Evolutionary conservation across 2,888 invertebrate genomes (phyloP).

Genomic region (Melieria picta): DNA sequence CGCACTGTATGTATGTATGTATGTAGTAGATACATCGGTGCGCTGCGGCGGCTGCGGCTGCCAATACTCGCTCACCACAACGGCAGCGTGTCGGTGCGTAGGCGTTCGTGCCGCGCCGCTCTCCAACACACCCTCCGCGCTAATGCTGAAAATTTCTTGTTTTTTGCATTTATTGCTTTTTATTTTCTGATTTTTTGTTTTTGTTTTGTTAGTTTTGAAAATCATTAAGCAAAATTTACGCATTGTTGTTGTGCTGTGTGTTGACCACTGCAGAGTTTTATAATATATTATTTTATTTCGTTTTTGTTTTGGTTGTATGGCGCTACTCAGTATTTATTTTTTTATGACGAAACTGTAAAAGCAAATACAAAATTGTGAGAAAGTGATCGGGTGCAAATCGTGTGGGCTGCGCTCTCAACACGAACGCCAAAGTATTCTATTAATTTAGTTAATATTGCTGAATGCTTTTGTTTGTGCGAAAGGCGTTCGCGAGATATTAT

Average conservation of each 20-base stretch:
- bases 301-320: constrained; percentile 8
- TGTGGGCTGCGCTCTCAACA: constrained; percentile 20
- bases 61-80: background rate
- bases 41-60: background rate
- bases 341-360: constrained; percentile 37
- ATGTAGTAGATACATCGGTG: background rate
- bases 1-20: background rate
- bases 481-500: too few species aligned
- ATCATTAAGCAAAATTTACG: background rate
- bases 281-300: background rate
- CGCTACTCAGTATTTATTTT: background rate
- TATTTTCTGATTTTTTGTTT: background rate
- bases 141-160: background rate
- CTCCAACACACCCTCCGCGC: background rate
- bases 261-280: background rate
- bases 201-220: background rate
- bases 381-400: constrained; percentile 16
- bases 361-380: background rate
- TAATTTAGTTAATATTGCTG: too few species aligned
- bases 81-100: background rate
- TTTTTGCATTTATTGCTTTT: background rate
- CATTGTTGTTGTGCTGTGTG: background rate
- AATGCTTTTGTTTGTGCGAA: too few species aligned
- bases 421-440: constrained; percentile 1
- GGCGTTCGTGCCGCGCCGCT: background rate